Base-by-base conservation (phyloP, 2,797 vertebrate species). In the Carcharodon carcharias region DNA sequence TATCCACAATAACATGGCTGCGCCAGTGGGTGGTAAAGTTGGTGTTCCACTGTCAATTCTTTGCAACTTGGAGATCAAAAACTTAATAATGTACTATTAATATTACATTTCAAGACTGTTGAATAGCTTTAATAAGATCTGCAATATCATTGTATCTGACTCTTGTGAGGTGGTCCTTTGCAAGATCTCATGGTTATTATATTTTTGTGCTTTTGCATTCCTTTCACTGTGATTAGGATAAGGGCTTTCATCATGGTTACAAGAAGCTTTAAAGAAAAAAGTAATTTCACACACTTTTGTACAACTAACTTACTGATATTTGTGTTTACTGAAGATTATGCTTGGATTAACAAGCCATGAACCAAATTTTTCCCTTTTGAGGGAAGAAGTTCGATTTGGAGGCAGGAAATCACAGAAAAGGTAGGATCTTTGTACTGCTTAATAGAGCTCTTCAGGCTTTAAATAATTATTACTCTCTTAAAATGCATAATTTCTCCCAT, bases 301-400 rank as follows among this genome's bases (percentile, higher is more conserved):
- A 35, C 89, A 92, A 9, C 1, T 73, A 73, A 73, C 58, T 73
- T 54, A 54, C 31, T 73, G 69, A 77, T 56, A 56, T 96, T 96
- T 63, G 96, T 96, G 97, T 96, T 96, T 97, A 96, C 97, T 97
- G 96, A 97, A 99, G 99, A 99, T 99, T 96, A 99, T 99, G 98
- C 98, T 99, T 98, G 99, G 99, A 97, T 98, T 99, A 97, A 99
- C 99, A 97, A 99, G 99, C 98, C 99, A 99, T 4, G 99, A 99
- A 97, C 98, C 98, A 96, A 98, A 99, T 97, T 99, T 99, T 97
- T 99, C 99, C 89, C 98, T 99, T 97, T 98, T 99, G 97, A 98
- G 99, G 98, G 99, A 99, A 98, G 99, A 99, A 97, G 99, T 99
- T 96, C 99, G 99, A 96, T 99, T 99, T 96, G 99, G 99, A 97